phyloP scores from a whole-genome alignment of 2,797 vertebrate genomes.

The Enteromius fasciolatus region DNA sequence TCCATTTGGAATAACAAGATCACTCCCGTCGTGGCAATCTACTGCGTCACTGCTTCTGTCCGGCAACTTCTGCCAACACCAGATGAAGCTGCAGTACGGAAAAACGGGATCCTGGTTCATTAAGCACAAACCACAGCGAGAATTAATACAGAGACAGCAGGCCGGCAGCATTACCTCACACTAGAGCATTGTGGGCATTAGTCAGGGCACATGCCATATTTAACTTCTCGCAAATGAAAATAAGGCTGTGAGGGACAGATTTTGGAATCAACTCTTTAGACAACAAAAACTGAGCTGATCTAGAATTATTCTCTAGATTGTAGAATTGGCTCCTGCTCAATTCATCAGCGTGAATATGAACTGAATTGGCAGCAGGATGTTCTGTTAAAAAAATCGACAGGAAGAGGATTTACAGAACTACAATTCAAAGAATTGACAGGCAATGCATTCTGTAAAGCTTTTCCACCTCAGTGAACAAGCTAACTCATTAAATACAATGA shows the following conservation, averaged over 20 bases:
- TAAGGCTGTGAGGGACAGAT: not conserved
- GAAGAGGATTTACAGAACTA: not conserved
- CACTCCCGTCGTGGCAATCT: not conserved
- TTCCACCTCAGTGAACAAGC: not conserved
- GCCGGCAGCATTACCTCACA: constrained; percentile 5
- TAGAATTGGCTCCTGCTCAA: not conserved
- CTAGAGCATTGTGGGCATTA: not conserved
- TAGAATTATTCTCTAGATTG: not conserved
- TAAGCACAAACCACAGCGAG: not conserved
- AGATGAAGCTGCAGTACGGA: not conserved
- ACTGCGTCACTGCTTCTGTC: constrained; percentile 10
- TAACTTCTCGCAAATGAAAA: not conserved
- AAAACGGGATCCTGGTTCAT: not conserved
- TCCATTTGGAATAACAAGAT: not conserved
- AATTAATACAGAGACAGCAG: not conserved
- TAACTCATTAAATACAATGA: not conserved
- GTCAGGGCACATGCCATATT: not conserved
- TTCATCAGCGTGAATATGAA: not conserved
- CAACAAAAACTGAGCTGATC: not conserved
- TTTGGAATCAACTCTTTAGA: not conserved
- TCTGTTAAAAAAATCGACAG: not conserved
- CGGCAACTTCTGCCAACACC: not conserved
- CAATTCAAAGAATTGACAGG: not conserved
- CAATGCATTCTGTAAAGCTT: not conserved
- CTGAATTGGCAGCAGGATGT: not conserved